Base-by-base conservation (phyloP, 2,113 vertebrate genomes). In the Micronycteris hirsuta region DNA sequence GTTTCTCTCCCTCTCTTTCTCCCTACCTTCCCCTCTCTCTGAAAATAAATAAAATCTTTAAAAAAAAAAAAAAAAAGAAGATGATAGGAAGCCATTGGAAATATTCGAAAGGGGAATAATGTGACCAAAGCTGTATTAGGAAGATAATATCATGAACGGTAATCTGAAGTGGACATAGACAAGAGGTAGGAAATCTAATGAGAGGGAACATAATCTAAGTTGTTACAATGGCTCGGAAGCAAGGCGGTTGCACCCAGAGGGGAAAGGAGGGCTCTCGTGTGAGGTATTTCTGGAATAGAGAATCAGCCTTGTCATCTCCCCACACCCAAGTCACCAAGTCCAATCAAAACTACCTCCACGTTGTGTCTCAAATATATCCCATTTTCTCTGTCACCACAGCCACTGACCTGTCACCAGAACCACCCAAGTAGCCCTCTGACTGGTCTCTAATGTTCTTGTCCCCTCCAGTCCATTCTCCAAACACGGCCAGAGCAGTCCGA, bases 381-480 rank as follows among this genome's bases (percentile, higher is more conserved):
- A 70, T 93, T 52, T 73, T 38, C 31, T 92, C 73, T 73, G 13
- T 86, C 91, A 58, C 86, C 76, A 58, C 67, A 81, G 15, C 63
- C 49, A 45, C 43, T 80, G 58, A 22, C 52, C 47, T 71, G 84
- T 94, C 54, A 17, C 24, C 47, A 70, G 76, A 76, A 70, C 41
- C 71, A 38, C 80, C 33, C 4, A 0, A 56, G 56, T 22, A 58
- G 54, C 68, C 77, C 90, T 36, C 86, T 68, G 47, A n/a, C 61
- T 67, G 24, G 65, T 95, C 38, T 93, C 85, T 95, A 56, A 81
- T 90, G 28, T 81, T 86, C 67, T 84, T 88, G 38, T 80, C 88
- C 71, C 28, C 49, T 61, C 28, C 36, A 86, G 85, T 86, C 77
- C 17, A 3, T 77, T 58, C 90, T 85, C 82, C 63, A 33, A 12